Conservation (phyloP, 2,797 vertebrate genomes). For the Urosaurus nigricauda region DNA sequence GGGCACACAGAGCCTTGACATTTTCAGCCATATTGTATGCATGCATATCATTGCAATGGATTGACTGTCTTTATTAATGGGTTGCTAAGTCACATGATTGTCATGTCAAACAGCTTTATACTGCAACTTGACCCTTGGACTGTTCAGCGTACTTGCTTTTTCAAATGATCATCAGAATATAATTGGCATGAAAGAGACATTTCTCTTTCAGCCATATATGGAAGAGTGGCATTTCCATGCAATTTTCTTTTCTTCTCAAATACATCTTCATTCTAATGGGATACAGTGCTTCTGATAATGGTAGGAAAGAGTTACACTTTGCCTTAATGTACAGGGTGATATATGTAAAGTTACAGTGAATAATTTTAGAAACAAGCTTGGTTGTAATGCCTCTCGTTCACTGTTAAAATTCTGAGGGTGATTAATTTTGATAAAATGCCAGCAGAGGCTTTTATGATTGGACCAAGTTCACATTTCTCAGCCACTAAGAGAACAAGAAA, state of each 20-base stretch:
- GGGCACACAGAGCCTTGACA: neutral
- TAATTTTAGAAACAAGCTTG: constrained; percentile 16
- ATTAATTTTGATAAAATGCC: constrained; percentile 54
- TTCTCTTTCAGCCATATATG: neutral
- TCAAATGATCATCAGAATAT: constrained; percentile 5
- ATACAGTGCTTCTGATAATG: constrained; percentile 43
- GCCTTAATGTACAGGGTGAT: constrained; percentile 31
- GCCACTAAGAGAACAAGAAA: neutral
- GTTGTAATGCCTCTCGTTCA: constrained; percentile 24
- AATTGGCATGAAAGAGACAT: constrained; percentile 1
- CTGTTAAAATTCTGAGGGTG: constrained; percentile 49
- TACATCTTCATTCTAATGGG: constrained; percentile 38
- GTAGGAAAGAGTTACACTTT: constrained; percentile 51
- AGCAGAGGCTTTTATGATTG: constrained; percentile 30
- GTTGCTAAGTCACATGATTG: neutral
- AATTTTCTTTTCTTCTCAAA: constrained; percentile 45
- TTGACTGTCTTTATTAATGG: neutral
- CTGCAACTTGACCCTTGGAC: neutral
- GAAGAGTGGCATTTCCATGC: constrained; percentile 12
- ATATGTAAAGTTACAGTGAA: constrained; percentile 48
- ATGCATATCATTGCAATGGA: neutral
- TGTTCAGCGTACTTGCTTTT: neutral
- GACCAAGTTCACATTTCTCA: constrained; percentile 28
- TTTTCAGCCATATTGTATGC: neutral
- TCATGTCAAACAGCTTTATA: neutral